Conservation (phyloP, 2,888 invertebrate species). For the Parochlus steinenii region DNA sequence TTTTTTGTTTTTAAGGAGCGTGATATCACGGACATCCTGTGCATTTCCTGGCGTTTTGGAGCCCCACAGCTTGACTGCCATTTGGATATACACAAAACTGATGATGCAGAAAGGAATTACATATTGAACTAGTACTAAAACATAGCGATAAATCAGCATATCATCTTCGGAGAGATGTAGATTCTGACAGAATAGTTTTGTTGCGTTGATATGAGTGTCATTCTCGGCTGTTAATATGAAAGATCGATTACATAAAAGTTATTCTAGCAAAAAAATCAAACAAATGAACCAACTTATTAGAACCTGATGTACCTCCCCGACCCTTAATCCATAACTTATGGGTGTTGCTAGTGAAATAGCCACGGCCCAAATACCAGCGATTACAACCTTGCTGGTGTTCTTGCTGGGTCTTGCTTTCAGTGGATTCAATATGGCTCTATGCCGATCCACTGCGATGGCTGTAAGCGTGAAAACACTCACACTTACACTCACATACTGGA, state of each 20-base stretch:
- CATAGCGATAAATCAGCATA: conserved; percentile 34
- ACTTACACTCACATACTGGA: conserved; percentile 70
- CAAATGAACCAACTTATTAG: too few species aligned
- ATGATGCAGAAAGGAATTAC: conserved; percentile 67
- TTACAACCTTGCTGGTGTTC: conserved; percentile 51
- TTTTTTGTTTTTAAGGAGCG: conserved; percentile 63
- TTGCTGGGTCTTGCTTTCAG: conserved; percentile 58
- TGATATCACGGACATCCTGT: conserved; percentile 60
- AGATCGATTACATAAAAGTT: neutral
- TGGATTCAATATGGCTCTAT: conserved; percentile 59
- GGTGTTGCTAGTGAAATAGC: conserved; percentile 51
- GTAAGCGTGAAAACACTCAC: conserved; percentile 81
- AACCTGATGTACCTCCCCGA: too few species aligned
- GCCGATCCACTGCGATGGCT: conserved; percentile 73
- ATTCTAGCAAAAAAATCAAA: neutral
- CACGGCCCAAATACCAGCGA: conserved; percentile 57
- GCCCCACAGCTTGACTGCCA: conserved; percentile 67
- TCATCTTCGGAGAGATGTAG: conserved; percentile 32
- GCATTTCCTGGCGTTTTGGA: conserved; percentile 64
- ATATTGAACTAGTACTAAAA: conserved; percentile 44
- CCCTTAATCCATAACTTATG: conserved; percentile 44
- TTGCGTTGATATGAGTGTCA: conserved; percentile 13
- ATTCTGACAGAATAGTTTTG: conserved; percentile 35
- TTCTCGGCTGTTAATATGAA: conserved; percentile 3
- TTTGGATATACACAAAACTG: conserved; percentile 61